phyloP scores from a whole-genome alignment of 2,888 invertebrate genomes.

The Congeria kusceri region DNA sequence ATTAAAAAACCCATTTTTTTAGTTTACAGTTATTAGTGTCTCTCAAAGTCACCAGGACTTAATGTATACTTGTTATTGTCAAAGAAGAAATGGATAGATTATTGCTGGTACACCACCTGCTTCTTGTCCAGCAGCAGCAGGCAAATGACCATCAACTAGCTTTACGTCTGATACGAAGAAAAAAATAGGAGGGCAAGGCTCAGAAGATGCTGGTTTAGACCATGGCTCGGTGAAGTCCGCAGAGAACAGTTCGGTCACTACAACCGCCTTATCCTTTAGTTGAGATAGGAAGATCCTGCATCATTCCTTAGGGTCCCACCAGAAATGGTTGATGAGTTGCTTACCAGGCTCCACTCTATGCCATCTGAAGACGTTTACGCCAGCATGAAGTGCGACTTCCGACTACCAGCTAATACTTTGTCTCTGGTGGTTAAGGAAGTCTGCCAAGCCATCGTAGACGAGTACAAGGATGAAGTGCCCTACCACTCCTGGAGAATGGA shows the following conservation, averaged over 20 bases:
- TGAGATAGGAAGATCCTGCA: conserved; percentile 47
- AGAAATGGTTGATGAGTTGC: conserved; percentile 15
- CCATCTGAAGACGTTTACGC: too few relatives aligned
- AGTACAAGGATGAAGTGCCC: too few relatives aligned
- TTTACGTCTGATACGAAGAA: conserved; percentile 23
- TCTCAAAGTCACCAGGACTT: not conserved
- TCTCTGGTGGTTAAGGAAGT: too few relatives aligned
- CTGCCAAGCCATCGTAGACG: too few relatives aligned
- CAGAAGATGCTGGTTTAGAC: conserved; percentile 53
- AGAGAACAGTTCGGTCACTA: conserved; percentile 46
- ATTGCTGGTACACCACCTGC: conserved; percentile 23
- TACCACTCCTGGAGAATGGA: too few relatives aligned
- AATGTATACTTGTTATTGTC: conserved; percentile 20
- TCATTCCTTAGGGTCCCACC: conserved; percentile 49
- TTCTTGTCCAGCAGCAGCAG: conserved; percentile 10
- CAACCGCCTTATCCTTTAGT: conserved; percentile 44
- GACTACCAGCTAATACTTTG: too few relatives aligned
- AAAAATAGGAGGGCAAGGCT: conserved; percentile 43
- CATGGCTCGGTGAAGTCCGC: conserved; percentile 48
- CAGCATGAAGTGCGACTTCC: too few relatives aligned
- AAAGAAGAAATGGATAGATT: too few relatives aligned
- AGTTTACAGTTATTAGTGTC: not conserved
- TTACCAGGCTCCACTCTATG: not conserved
- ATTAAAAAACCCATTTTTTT: not conserved
- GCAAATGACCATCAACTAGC: too few relatives aligned